phyloP scores from a whole-genome alignment of 2,113 vertebrate species.

The Passer montanus region DNA sequence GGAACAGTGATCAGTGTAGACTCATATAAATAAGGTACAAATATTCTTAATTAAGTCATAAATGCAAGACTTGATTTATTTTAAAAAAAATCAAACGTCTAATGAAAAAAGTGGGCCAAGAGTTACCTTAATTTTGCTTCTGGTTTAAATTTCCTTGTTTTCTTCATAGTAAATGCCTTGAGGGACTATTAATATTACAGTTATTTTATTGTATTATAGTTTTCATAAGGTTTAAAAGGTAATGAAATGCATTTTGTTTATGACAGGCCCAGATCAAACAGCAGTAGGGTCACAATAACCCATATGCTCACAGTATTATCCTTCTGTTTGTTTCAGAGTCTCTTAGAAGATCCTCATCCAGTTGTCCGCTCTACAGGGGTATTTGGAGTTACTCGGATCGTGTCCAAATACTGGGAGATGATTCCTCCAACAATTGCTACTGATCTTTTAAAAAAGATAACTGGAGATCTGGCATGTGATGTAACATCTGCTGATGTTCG shows the following conservation, averaged over 20 bases:
- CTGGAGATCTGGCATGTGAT: conserved; percentile 82
- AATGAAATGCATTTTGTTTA: neutral
- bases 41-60: neutral
- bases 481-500: conserved; percentile 88
- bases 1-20: neutral
- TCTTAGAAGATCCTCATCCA: conserved; percentile 89
- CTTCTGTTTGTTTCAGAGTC: conserved; percentile 71
- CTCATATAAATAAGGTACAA: neutral
- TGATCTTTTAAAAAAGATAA: conserved; percentile 87
- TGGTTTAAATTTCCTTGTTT: neutral
- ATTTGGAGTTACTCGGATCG: conserved; percentile 89
- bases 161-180: neutral
- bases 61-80: neutral
- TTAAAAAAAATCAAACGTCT: neutral
- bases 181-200: neutral
- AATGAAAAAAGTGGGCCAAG: neutral
- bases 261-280: neutral
- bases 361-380: conserved; percentile 86
- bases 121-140: neutral
- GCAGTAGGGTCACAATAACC: neutral
- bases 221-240: neutral
- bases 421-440: conserved; percentile 85
- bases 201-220: neutral
- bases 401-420: conserved; percentile 91
- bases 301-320: neutral